phyloP scores from a whole-genome alignment of 2,888 invertebrate species.

The Petrolisthes cinctipes region DNA sequence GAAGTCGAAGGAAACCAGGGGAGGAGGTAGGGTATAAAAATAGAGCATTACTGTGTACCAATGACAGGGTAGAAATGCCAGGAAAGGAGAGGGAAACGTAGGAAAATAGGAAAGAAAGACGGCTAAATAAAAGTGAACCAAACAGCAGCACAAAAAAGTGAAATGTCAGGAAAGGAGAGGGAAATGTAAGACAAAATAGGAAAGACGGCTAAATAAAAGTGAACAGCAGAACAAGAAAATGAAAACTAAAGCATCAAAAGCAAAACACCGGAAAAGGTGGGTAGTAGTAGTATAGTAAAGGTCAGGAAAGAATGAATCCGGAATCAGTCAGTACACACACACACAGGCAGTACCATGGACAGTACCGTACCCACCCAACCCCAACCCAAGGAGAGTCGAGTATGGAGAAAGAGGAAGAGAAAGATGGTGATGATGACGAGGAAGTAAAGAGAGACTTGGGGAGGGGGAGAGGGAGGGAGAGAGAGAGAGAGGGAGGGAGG shows the following conservation, averaged over 20 bases:
- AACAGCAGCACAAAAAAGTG: neutral
- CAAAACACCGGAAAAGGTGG: neutral
- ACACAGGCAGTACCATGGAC: neutral
- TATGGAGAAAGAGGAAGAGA: conserved; percentile 2
- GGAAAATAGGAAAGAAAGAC: neutral
- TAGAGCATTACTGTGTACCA: no score
- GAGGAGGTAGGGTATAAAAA: neutral
- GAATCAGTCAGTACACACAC: neutral
- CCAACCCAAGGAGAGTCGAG: neutral
- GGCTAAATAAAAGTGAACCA: no score
- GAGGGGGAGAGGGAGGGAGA: neutral
- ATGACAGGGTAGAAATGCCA: no score
- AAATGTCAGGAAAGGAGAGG: neutral
- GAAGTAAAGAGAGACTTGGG: neutral
- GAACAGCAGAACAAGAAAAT: neutral
- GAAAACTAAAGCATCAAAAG: neutral
- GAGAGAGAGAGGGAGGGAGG: neutral
- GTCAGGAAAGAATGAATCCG: conserved; percentile 1
- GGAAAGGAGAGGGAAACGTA: neutral
- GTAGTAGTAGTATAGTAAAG: neutral
- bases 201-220: neutral
- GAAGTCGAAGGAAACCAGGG: neutral
- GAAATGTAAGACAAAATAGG: neutral
- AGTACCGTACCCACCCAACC: neutral
- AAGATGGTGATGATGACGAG: neutral